phyloP scores from a whole-genome alignment of 2,113 vertebrate genomes.

The Oreochromis spilurus region DNA sequence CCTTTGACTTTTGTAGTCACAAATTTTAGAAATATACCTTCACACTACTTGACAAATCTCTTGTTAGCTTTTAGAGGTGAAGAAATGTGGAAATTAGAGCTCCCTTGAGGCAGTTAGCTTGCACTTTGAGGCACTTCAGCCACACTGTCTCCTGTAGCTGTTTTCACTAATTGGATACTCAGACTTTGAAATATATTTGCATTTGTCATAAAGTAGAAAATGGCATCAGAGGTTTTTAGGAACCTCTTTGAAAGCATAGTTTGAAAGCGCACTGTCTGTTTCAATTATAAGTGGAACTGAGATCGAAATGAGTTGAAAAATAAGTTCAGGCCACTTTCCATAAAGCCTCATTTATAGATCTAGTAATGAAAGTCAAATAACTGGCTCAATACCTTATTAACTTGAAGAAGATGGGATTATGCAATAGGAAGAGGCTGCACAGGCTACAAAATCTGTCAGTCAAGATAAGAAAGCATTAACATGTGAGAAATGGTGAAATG shows the following conservation, averaged over 20 bases:
- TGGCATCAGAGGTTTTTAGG: neutral
- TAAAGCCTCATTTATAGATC: neutral
- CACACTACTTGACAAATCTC: neutral
- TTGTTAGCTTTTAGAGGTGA: neutral
- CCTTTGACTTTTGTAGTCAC: neutral
- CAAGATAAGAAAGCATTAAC: neutral
- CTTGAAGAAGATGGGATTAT: neutral
- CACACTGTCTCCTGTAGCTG: neutral
- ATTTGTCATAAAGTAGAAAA: slow-evolving; percentile 10
- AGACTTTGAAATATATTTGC: neutral
- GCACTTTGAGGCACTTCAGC: neutral
- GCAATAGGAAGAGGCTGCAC: neutral
- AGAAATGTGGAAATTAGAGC: neutral
- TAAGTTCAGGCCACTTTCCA: neutral
- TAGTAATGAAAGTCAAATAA: neutral
- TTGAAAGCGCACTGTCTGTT: neutral
- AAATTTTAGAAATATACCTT: neutral
- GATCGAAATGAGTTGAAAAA: neutral
- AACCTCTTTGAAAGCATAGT: neutral
- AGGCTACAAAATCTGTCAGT: neutral
- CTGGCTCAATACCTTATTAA: neutral
- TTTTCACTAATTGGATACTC: slow-evolving; percentile 39
- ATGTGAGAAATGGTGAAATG: neutral
- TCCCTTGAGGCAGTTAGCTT: slow-evolving; percentile 22
- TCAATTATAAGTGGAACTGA: neutral